phyloP scores from a whole-genome alignment of 2,113 vertebrate genomes.

The Brachypteracias leptosomus region DNA sequence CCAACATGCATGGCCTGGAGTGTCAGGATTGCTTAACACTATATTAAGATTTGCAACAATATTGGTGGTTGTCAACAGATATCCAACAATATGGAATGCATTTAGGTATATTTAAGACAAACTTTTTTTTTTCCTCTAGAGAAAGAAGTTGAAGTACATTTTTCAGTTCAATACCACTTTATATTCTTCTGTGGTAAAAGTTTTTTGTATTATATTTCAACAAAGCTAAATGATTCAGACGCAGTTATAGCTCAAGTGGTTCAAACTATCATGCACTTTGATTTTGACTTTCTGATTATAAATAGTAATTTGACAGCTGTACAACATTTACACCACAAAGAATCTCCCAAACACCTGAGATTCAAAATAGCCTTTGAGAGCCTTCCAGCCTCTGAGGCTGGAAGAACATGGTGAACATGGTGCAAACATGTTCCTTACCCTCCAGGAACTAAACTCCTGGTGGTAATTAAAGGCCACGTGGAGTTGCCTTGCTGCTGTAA shows the following conservation, averaged over 20 bases:
- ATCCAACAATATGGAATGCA: neutral
- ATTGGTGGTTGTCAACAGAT: neutral
- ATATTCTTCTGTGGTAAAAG: neutral
- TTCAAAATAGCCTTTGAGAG: neutral
- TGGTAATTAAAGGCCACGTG: neutral
- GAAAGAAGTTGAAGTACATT: neutral
- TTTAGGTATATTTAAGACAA: neutral
- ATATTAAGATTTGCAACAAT: neutral
- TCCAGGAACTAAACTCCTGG: neutral
- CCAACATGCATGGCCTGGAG: neutral
- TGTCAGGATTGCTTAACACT: neutral
- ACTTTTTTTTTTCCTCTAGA: neutral
- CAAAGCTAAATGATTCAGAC: neutral
- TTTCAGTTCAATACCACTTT: neutral
- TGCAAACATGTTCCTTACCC: neutral
- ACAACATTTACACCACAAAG: neutral
- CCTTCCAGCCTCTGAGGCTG: neutral
- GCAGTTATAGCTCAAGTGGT: neutral
- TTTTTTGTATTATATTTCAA: neutral
- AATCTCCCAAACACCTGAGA: neutral
- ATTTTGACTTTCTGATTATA: neutral
- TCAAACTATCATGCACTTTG: neutral
- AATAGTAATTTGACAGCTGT: neutral
- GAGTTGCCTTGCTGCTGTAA: neutral
- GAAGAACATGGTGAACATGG: rapidly evolving